Base-by-base conservation (phyloP, 2,797 vertebrate genomes). In the Macropodus opercularis region DNA sequence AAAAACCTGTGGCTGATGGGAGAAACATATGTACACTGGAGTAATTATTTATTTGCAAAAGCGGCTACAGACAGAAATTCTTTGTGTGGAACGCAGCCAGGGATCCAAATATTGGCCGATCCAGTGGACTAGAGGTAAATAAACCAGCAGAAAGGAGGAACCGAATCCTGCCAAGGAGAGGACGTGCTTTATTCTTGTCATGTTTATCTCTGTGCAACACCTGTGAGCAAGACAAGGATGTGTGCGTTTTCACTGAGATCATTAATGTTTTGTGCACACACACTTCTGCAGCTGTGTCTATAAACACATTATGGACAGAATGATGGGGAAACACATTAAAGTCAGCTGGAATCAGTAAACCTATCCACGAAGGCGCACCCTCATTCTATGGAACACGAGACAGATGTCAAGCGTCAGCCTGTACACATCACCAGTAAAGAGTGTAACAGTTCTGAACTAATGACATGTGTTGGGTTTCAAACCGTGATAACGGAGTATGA, bases 1-100 rank as follows among this genome's bases (percentile, higher is more conserved):
- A 72, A 77, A 74, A 75, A 83, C 65, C 48, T 52, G 21, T 3
- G 3, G 59, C 69, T 69, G 79, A 79, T 59, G 69, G 63, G 60
- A 81, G 55, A 75, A 74, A 74, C 82, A 81, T 50, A 72, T 72
- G 77, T 68, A 65, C 84, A 57, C 70, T n/a, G 18, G 42, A 58
- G 81, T 79, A 77, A 85, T 85, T 80, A 83, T 84, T 72, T 80
- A 81, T 81, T 82, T 72, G 85, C 82, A 80, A 56, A 82, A 66
- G 42, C 39, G n/a, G 72, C 67, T 60, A 68, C 52, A 65, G 72
- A 70, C 32, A 63, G 59, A 69, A 70, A 67, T 66, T 65, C 11
- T 41, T 68, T 34, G 52, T 22, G 60, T 74, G 82, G 80, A 80
- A 56, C 23, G 4, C n/a, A 74, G 80, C 79, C 80, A 82, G 32